Base-by-base conservation (phyloP, 2,113 vertebrate genomes). In the Cyanistes caeruleus region DNA sequence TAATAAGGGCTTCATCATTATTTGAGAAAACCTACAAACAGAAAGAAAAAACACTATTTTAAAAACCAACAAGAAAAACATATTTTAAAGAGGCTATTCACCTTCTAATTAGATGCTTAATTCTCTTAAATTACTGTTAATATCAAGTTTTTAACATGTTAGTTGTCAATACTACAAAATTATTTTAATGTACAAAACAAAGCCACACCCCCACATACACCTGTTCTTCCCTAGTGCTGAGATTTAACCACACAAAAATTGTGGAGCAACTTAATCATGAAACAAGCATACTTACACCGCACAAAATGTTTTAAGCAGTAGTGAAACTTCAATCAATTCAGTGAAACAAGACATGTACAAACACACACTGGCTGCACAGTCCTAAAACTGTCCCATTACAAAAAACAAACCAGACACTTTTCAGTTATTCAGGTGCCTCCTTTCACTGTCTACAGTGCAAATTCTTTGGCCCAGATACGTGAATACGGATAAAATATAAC, bases 1-100 rank as follows among this genome's bases (percentile, higher is more conserved):
- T 99, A 98, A 99, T 99, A 93, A 98, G 98, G 85, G 99, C 99
- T 98, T 99, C 99, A 98, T 99, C 99, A 73, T 97, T 99, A 98
- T 97, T 99, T 98, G 98, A 99, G 98, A 99, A 99, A 97, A 99
- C 99, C 99, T 99, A 97, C 69, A 96, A 95, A 65, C 2, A 76
- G 55, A 90, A 90, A 89, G 56, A 87, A 80, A 96, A 55, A n/a
- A 6, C 56, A 74, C 19, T 3, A 41, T 84, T 92, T 93, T 43
- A 84, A 83, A 55, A 49, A 68, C 4, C 31, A 59, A 72, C 30
- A 78, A 14, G 44, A 41, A 70, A 81, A 93, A 56, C 31, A 51
- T 64, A 23, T 70, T 59, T 63, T 53, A 73, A 19, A 59, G 33
- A n/a, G 18, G 46, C 35, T 89, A 92, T 55, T 72, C 67, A 69